Conservation (phyloP, 1,140 invertebrate species). For the Anastatus disparis region DNA sequence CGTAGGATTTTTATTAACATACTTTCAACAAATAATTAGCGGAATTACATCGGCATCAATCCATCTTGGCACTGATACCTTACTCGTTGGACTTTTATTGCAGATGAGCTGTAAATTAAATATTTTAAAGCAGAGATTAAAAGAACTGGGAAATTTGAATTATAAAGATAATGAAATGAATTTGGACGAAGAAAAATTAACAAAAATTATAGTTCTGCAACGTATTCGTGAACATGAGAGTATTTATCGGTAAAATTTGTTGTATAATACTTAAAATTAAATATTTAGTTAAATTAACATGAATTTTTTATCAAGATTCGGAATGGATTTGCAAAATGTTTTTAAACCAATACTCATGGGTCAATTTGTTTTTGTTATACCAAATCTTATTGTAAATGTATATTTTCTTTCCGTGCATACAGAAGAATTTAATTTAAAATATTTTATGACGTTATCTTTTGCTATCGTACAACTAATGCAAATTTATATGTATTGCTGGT, state of each 20-base stretch:
- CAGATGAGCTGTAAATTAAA: constrained; percentile 31
- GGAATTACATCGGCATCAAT: constrained; percentile 12
- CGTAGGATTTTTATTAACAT: constrained; percentile 1
- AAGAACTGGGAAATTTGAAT: neutral
- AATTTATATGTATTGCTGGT: constrained; percentile 39
- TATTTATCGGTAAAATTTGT: constrained; percentile 30
- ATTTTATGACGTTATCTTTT: constrained; percentile 25
- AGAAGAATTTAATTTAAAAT: constrained; percentile 28
- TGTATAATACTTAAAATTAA: neutral
- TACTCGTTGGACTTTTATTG: constrained; percentile 21
- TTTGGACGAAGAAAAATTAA: neutral
- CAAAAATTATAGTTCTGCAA: neutral
- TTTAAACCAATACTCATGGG: constrained; percentile 32
- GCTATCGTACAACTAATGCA: constrained; percentile 27
- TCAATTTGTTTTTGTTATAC: constrained; percentile 24
- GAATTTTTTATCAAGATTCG: neutral
- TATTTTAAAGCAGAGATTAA: constrained; percentile 16
- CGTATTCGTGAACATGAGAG: constrained; percentile 34
- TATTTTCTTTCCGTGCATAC: constrained; percentile 12
- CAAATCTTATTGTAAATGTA: constrained; percentile 36
- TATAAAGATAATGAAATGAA: neutral
- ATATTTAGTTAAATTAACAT: neutral
- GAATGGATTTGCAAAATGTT: constrained; percentile 10
- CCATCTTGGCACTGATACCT: constrained; percentile 28
- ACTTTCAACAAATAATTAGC: constrained; percentile 27